These are phyloP conservation scores for Columba guinea DNA, from an alignment of 2,797 vertebrate species.

Conservation along the genomic window DNA sequence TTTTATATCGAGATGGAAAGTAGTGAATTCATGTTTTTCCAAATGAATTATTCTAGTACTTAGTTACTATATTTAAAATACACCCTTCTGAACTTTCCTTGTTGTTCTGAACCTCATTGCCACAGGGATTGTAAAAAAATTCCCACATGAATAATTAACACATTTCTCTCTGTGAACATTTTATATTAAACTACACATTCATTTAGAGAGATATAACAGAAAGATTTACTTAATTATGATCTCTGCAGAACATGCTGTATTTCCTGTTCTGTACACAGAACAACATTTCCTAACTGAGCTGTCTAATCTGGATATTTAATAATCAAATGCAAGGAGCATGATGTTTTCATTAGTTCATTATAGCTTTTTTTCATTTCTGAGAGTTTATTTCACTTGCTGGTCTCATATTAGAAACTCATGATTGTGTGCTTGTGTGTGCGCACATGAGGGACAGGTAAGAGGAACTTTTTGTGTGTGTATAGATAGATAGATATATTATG, in stretches of 20 bases:
- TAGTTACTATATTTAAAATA: background rate
- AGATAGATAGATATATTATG: background rate
- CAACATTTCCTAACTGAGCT: background rate
- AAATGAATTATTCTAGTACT: background rate
- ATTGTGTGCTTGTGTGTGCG: accelerated
- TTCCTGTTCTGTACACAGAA: background rate
- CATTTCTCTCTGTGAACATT: background rate
- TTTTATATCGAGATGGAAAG: background rate
- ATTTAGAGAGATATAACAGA: background rate
- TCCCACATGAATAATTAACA: background rate
- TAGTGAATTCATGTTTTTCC: background rate
- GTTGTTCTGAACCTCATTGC: background rate
- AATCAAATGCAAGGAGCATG: background rate
- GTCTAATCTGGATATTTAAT: background rate
- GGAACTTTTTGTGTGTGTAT: background rate
- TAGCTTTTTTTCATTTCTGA: background rate
- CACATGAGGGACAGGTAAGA: background rate
- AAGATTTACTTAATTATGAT: background rate
- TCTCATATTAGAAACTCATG: background rate
- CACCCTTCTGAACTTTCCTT: background rate
- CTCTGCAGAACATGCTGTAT: background rate
- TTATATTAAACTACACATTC: background rate
- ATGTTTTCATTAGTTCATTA: background rate
- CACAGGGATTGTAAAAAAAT: background rate
- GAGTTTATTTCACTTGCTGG: background rate